Percentiles rank a stretch among this genome's conserved stretches.
These are phyloP conservation scores for Vollenhovia emeryi DNA, from an alignment of 1,140 invertebrate genomes.

Conservation along the genomic window DNA sequence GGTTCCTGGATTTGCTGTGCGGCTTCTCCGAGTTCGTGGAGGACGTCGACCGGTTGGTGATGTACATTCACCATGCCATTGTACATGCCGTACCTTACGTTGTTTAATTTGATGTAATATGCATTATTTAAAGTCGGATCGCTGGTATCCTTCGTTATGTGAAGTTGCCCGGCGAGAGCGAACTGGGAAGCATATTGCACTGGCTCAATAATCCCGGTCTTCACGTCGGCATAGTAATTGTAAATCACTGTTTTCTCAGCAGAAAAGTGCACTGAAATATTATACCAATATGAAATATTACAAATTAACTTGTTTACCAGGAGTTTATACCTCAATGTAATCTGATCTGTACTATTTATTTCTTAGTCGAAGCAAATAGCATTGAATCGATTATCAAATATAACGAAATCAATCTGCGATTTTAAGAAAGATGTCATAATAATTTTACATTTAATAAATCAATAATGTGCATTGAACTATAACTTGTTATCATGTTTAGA, in stretches of 20 bases:
- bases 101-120: slow-evolving; percentile 72
- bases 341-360: not conserved
- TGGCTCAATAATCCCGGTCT: slow-evolving; percentile 78
- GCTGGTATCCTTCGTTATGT: slow-evolving; percentile 71
- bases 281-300: not conserved
- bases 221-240: slow-evolving; percentile 79
- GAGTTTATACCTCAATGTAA: not conserved
- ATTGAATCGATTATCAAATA: not conserved
- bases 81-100: slow-evolving; percentile 78
- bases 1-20: slow-evolving; percentile 73
- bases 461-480: not conserved
- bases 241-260: slow-evolving; percentile 79
- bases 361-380: not conserved
- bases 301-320: not conserved
- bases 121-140: slow-evolving; percentile 68
- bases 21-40: slow-evolving; percentile 47
- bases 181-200: slow-evolving; percentile 78
- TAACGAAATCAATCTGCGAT: not conserved
- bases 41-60: slow-evolving; percentile 54
- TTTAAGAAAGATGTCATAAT: not conserved
- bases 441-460: not conserved
- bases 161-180: slow-evolving; percentile 75
- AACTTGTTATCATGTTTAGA: no score
- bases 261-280: slow-evolving; percentile 73
- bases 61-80: slow-evolving; percentile 72